Base-by-base conservation (phyloP, 2,797 vertebrate species). In the Argentina silus region DNA sequence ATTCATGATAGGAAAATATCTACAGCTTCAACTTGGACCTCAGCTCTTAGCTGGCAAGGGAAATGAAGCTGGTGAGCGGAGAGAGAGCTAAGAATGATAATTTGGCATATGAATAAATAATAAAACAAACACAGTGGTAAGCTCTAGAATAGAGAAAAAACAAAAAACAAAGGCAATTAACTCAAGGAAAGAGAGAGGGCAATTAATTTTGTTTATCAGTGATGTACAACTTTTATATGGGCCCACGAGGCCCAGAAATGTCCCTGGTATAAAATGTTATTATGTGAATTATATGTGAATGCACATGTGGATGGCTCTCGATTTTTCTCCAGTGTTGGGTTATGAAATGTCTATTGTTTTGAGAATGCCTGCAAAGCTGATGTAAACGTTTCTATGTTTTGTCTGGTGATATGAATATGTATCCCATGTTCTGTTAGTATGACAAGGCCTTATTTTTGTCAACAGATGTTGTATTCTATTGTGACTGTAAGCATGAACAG, bases 141-240 rank as follows among this genome's bases (percentile, higher is more conserved):
- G 60, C 36, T 43, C 23, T 43, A 17, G 27, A 6, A 62, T 15
- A 42, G 14, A 2, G 15, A 12, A 11, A 15, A 3, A 42, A 2
- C 1, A 51, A 79, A 76, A 81, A 27, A 42, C 76, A 74, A 77
- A 87, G 82, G 78, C 87, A 84, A 86, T 86, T 86, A 86, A 88
- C 71, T 82, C 9, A 0, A 42, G 72, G 72, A 83, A 77, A 79
- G 71, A 60, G 79, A 84, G 77, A 83, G 78, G 70, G 78, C 78
- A 83, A 87, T 92, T 87, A 72, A 84, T 81, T 85, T 69, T 80
- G 81, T 86, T 89, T 88, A 84, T 87, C 71, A 55, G 73, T 65
- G 79, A 89, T 87, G 70, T 84, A 83, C 72, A 83, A 73, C 76
- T 84, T 87, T 87, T 79, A 81, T 68, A 70, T 45, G 55, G 59